Evolutionary conservation across 2,113 vertebrate genomes (phyloP).

Genomic region (Hemiprocne comata): DNA sequence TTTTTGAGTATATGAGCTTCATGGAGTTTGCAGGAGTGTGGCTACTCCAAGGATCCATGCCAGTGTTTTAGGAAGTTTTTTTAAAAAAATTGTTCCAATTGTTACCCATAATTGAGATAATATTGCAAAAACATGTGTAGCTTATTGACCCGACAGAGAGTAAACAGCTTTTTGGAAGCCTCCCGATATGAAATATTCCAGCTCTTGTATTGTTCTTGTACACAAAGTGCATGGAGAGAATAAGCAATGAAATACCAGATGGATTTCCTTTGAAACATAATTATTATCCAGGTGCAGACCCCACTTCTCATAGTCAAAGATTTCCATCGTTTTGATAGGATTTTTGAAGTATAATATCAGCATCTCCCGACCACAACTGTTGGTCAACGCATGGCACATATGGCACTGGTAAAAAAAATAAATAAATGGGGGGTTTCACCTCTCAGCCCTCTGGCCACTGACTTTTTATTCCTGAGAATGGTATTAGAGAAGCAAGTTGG

Average conservation of each 20-base stretch:
- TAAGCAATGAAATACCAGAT: conserved; percentile 18
- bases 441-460: background rate
- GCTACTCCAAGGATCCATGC: background rate
- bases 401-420: no score
- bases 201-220: background rate
- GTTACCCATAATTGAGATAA: conserved; percentile 6
- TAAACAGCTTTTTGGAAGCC: conserved; percentile 8
- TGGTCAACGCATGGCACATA: accelerated
- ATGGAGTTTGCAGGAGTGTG: background rate
- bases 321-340: conserved; percentile 15
- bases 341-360: background rate
- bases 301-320: background rate
- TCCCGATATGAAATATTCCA: background rate
- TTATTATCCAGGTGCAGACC: background rate
- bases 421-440: background rate
- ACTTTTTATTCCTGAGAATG: background rate
- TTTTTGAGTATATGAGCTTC: background rate
- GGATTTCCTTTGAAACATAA: conserved; percentile 19
- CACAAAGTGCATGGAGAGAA: background rate
- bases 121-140: background rate
- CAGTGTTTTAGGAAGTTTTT: background rate
- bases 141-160: background rate
- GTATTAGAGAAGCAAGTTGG: background rate
- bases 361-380: background rate
- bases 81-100: background rate